Evolutionary conservation across 92 coral and sea anemone species (phyloP).

Genomic region (Epizoanthus illoricatus): DNA sequence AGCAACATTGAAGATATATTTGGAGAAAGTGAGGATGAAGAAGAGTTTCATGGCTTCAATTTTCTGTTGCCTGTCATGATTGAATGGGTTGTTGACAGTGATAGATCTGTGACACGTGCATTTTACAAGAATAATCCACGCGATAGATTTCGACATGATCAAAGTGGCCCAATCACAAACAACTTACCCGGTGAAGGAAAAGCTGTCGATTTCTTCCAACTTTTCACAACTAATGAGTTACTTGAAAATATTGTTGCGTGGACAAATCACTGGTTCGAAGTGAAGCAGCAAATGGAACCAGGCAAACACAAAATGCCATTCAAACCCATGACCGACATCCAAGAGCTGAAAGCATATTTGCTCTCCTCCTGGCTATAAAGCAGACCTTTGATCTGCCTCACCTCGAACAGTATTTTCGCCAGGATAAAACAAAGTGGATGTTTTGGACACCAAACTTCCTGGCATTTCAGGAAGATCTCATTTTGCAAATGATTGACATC

Average conservation of each 20-base stretch:
- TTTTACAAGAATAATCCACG: constrained; percentile 39
- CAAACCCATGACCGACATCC: constrained; percentile 20
- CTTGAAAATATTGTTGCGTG: constrained; percentile 12
- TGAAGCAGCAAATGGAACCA: constrained; percentile 35
- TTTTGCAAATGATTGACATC: constrained; percentile 30
- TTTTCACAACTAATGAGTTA: constrained; percentile 35
- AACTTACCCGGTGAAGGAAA: constrained; percentile 33
- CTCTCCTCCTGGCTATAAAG: constrained; percentile 41
- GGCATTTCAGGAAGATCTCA: constrained; percentile 50
- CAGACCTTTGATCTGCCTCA: constrained; percentile 20
- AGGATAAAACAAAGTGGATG: constrained; percentile 45
- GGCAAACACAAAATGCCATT: constrained; percentile 31
- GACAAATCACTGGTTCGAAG: constrained; percentile 44
- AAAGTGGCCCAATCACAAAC: constrained; percentile 36
- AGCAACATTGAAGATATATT: constrained; percentile 42
- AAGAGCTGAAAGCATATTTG: constrained; percentile 48
- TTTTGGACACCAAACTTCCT: constrained; percentile 25
- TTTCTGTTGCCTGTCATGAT: constrained; percentile 32
- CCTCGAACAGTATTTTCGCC: constrained; percentile 39
- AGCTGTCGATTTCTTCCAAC: constrained; percentile 40
- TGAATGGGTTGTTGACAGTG: constrained; percentile 38
- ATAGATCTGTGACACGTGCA: constrained; percentile 20
- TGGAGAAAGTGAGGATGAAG: constrained; percentile 50
- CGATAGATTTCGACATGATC: constrained; percentile 8
- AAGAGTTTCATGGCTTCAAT: constrained; percentile 43